Conservation (phyloP, 2,113 vertebrate species). For the Elanus axillaris region DNA sequence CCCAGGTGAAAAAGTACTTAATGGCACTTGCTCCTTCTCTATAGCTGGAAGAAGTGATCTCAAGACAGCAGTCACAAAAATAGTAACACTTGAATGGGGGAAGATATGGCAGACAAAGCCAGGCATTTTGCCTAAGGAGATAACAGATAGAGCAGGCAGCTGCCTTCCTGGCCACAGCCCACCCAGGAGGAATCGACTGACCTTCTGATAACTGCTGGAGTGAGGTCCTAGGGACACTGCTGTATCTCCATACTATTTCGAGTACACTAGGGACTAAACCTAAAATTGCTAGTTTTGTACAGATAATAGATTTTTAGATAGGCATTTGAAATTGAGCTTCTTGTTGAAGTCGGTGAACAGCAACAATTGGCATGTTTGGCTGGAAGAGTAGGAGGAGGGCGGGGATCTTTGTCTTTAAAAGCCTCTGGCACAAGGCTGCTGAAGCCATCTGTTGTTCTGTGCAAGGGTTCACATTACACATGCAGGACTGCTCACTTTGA, state of each 20-base stretch:
- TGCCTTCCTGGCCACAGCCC: neutral
- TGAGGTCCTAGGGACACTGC: neutral
- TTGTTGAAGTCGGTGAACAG: neutral
- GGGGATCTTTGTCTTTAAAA: neutral
- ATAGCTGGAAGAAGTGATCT: neutral
- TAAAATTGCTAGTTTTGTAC: neutral
- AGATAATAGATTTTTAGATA: neutral
- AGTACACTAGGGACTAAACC: neutral
- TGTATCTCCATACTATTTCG: neutral
- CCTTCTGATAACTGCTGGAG: neutral
- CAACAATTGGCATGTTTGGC: neutral
- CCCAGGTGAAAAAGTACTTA: neutral
- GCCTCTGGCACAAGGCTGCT: neutral
- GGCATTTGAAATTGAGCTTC: neutral
- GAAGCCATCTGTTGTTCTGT: conserved; percentile 27
- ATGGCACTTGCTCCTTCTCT: neutral
- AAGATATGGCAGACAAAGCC: neutral
- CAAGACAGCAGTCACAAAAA: conserved; percentile 9
- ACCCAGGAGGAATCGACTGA: neutral
- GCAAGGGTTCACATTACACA: neutral
- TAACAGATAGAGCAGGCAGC: neutral
- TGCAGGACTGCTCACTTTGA: neutral
- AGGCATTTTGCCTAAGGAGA: neutral
- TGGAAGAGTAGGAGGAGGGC: neutral
- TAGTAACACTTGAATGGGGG: neutral